Base-by-base conservation (phyloP, 2,113 vertebrate species). In the Sceloporus undulatus region DNA sequence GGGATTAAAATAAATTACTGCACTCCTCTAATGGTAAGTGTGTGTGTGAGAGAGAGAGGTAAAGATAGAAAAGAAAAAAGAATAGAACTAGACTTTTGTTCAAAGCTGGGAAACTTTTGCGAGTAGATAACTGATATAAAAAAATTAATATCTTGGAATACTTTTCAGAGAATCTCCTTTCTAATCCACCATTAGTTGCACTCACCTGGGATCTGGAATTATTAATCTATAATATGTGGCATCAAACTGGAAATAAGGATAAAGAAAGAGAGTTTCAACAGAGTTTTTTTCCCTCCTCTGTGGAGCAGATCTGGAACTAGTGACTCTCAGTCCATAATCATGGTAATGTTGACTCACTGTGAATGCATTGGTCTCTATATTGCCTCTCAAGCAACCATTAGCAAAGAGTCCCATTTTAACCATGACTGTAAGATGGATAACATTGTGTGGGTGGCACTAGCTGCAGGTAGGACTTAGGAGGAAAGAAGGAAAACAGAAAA, bases 401-500 rank as follows among this genome's bases (percentile, higher is more conserved):
- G 92, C 82, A 93, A 82, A 70, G 5, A 18, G 13, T 10, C 88
- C 89, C 87, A 85, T 86, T 84, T 73, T 76, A 0, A 23, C 88
- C 90, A 83, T 29, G 68, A 94, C 38, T 62, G 34, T 82, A 68
- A 62, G 89, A 90, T 92, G 91, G 93, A 84, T 86, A 90, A 52
- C 59, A 34, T 94, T 87, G 59, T 92, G 93, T 95, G 94, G 92
- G 94, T 95, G 91, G 91, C 92, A 93, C 93, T 82, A 73, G 86
- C 38, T 90, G 91, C 94, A 75, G 25, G 70, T 42, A 5, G 48
- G 21, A 52, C 27, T 25, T 82, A 27, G 9, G 38, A 34, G 13
- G 38, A 29, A 77, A 48, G n/a, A 78, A 75, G 40, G 38, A 88
- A 93, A 88, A 82, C 85, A 94, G 90, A 95, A 92, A 91, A 88